Evolutionary conservation across 2,113 vertebrate genomes (phyloP).

Genomic region (Peromyscus californicus): DNA sequence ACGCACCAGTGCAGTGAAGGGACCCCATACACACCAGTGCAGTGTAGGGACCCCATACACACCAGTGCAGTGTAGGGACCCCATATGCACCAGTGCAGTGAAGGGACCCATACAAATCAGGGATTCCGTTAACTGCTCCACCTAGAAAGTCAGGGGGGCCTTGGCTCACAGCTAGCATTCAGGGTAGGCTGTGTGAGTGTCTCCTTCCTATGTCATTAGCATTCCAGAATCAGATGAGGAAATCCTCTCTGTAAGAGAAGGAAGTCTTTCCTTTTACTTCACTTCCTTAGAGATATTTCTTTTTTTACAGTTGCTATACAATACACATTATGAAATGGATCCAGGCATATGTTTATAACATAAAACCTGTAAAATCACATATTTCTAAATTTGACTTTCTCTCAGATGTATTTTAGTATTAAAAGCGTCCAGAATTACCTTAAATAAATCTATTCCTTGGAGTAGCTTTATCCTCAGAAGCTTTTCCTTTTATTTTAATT

Average conservation of each 20-base stretch:
- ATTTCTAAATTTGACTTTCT: neutral
- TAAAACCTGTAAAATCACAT: constrained; percentile 3
- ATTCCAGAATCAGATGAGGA: constrained; percentile 60
- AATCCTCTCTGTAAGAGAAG: constrained; percentile 68
- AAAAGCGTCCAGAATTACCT: neutral
- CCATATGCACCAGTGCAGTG: neutral
- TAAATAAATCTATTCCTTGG: neutral
- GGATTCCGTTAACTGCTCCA: constrained; percentile 70
- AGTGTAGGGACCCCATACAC: neutral
- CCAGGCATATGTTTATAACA: constrained; percentile 14
- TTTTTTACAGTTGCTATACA: constrained; percentile 41
- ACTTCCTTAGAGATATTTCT: constrained; percentile 47
- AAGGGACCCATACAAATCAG: constrained; percentile 53
- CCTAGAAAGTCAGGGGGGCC: constrained; percentile 70
- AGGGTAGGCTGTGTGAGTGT: constrained; percentile 70
- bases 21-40: neutral
- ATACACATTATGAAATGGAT: neutral
- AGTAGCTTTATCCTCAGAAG: neutral
- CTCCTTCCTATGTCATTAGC: constrained; percentile 80
- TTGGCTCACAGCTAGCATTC: constrained; percentile 51
- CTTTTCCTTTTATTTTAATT: neutral
- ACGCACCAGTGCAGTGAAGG: neutral
- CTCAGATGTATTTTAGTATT: neutral
- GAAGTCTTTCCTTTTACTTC: constrained; percentile 21
- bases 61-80: neutral